phyloP scores from a whole-genome alignment of 2,888 invertebrate genomes.

The Stictocephala bisonia region DNA sequence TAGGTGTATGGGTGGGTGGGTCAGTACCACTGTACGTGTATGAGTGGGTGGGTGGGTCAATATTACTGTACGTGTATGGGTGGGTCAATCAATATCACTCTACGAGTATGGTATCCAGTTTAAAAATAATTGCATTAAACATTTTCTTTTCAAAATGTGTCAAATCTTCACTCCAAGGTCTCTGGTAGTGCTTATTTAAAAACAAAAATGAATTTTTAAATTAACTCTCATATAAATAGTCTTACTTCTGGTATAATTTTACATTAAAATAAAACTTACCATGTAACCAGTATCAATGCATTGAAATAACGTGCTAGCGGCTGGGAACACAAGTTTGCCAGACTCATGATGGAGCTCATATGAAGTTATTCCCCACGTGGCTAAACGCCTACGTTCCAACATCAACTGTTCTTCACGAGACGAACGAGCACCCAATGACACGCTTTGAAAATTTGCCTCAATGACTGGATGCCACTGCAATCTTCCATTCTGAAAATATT shows the following conservation, averaged over 20 bases:
- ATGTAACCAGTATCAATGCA: constrained; percentile 80
- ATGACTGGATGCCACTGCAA: constrained; percentile 85
- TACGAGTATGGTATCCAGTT: no score
- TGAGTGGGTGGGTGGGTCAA: no score
- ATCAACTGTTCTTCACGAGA: constrained; percentile 91
- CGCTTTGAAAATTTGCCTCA: constrained; percentile 78
- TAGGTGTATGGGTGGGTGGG: no score
- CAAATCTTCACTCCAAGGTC: not conserved
- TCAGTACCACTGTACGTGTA: no score
- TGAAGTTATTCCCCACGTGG: constrained; percentile 93
- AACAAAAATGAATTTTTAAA: no score
- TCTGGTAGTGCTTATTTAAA: not conserved
- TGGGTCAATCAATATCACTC: no score
- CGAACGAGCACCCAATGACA: constrained; percentile 65
- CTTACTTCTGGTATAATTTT: no score
- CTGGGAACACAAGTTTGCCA: constrained; percentile 91
- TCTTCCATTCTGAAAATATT: constrained; percentile 63
- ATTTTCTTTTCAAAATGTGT: no score
- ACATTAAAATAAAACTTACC: constrained; percentile 64
- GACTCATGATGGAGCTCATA: constrained; percentile 87
- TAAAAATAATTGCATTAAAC: no score
- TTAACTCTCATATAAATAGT: no score
- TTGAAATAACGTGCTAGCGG: constrained; percentile 88
- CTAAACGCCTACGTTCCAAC: constrained; percentile 90
- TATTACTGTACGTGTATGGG: no score